Conservation (phyloP, 2,797 vertebrate genomes). For the Octomys mimax region DNA sequence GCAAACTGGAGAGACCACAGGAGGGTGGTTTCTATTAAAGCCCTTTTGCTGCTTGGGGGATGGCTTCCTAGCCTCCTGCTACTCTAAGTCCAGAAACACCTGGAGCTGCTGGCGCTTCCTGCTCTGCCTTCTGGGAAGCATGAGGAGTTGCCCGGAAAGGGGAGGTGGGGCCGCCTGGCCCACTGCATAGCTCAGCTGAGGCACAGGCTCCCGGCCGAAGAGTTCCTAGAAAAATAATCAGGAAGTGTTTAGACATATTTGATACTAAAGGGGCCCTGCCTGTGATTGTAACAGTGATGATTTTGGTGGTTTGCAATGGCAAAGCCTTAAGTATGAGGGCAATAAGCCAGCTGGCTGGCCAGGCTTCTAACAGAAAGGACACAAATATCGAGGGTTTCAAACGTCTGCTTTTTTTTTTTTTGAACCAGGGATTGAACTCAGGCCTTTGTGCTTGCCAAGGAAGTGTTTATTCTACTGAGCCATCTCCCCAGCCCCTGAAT, state of each 20-base stretch:
- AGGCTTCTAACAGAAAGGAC: neutral
- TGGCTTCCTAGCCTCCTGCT: neutral
- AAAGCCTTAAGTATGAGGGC: neutral
- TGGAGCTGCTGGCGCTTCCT: slow-evolving; percentile 64
- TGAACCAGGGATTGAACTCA: too few species aligned
- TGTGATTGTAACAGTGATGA: neutral
- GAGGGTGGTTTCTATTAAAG: slow-evolving; percentile 21
- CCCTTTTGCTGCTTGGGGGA: neutral
- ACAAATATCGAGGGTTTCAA: neutral
- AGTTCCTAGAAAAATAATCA: slow-evolving; percentile 71
- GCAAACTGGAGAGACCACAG: neutral
- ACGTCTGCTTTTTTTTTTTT: too few species aligned
- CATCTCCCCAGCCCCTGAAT: too few species aligned
- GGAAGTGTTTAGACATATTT: slow-evolving; percentile 17
- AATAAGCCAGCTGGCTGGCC: neutral
- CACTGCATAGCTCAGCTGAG: neutral
- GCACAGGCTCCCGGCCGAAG: neutral
- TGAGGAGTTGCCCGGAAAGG: slow-evolving; percentile 51
- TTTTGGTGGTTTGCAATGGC: slow-evolving; percentile 19
- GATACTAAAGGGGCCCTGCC: neutral
- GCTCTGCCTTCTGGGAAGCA: slow-evolving; percentile 68
- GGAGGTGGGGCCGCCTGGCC: neutral
- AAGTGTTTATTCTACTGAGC: too few species aligned
- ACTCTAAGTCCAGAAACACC: slow-evolving; percentile 41
- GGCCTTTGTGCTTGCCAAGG: too few species aligned